Conservation (phyloP, 2,113 vertebrate genomes). For the Macaca mulatta region DNA sequence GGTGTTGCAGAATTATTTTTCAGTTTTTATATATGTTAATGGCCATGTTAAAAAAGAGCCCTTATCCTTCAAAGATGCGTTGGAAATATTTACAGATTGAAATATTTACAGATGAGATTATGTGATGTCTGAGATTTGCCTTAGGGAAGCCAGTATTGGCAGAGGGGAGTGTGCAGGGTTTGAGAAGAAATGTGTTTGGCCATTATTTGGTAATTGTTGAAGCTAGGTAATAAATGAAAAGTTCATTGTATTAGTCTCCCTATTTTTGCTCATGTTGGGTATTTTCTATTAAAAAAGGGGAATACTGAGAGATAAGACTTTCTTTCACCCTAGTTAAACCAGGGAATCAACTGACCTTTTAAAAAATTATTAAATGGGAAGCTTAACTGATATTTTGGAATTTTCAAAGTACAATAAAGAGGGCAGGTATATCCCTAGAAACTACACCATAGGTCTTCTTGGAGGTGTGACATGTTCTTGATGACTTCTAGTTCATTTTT, state of each 20-base stretch:
- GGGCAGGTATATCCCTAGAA: not conserved
- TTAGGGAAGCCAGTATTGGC: not conserved
- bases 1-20: not conserved
- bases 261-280: not conserved
- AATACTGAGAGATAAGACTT: not conserved
- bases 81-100: not conserved
- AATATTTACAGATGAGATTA: not conserved
- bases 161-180: not conserved
- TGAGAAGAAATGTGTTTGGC: not conserved
- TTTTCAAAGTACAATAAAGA: not conserved
- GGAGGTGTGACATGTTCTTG: not conserved
- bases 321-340: not conserved
- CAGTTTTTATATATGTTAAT: not conserved
- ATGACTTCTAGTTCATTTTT: not conserved
- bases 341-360: not conserved
- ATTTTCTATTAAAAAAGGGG: constrained; percentile 3
- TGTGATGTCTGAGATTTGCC: not conserved
- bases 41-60: not conserved
- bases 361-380: not conserved
- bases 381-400: not conserved
- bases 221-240: not conserved
- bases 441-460: not conserved
- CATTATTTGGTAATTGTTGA: not conserved
- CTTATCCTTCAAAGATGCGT: not conserved
- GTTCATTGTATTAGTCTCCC: not conserved